A percentile compares a stretch with the other conserved stretches of the same genome.
phyloP scores from a whole-genome alignment of 2,888 invertebrate species.

The Leucania comma region DNA sequence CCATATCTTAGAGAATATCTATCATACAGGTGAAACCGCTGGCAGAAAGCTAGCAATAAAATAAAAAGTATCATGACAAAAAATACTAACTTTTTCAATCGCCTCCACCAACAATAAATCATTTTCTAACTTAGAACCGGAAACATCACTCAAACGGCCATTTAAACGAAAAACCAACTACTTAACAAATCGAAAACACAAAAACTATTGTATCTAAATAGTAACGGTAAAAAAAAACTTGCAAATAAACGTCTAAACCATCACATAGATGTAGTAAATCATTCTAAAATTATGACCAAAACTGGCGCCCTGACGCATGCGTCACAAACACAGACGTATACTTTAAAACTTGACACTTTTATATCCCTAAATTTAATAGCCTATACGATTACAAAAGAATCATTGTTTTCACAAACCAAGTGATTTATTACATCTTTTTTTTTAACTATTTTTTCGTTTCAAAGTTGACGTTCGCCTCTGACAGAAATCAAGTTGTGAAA shows the following conservation, averaged over 20 bases:
- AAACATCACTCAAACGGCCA: slow-evolving; percentile 49
- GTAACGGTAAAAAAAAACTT: slow-evolving; percentile 52
- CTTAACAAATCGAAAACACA: slow-evolving; percentile 67
- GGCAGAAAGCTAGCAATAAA: neutral
- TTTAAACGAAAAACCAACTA: slow-evolving; percentile 41
- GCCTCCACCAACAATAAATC: slow-evolving; percentile 36
- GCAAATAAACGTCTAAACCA: slow-evolving; percentile 70
- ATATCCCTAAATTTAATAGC: slow-evolving; percentile 86
- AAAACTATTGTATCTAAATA: slow-evolving; percentile 77
- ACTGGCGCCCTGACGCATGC: slow-evolving; percentile 71
- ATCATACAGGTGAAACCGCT: too few species aligned
- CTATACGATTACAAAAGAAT: slow-evolving; percentile 89
- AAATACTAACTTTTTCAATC: slow-evolving; percentile 24
- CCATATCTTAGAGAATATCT: too few species aligned
- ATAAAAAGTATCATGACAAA: slow-evolving; percentile 11
- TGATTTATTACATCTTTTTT: slow-evolving; percentile 82
- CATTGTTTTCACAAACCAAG: slow-evolving; percentile 86
- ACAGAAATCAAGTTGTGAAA: slow-evolving; percentile 69
- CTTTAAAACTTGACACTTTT: slow-evolving; percentile 79
- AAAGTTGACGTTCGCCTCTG: slow-evolving; percentile 66
- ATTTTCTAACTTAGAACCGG: slow-evolving; percentile 41
- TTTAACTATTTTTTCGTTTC: slow-evolving; percentile 56
- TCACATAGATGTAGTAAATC: slow-evolving; percentile 81
- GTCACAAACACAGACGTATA: slow-evolving; percentile 71
- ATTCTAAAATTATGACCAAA: slow-evolving; percentile 83